Percentiles rank a stretch among this genome's conserved stretches.
Evolutionary conservation across 2,888 invertebrate species (phyloP).

Genomic region (Hydraecia micacea): DNA sequence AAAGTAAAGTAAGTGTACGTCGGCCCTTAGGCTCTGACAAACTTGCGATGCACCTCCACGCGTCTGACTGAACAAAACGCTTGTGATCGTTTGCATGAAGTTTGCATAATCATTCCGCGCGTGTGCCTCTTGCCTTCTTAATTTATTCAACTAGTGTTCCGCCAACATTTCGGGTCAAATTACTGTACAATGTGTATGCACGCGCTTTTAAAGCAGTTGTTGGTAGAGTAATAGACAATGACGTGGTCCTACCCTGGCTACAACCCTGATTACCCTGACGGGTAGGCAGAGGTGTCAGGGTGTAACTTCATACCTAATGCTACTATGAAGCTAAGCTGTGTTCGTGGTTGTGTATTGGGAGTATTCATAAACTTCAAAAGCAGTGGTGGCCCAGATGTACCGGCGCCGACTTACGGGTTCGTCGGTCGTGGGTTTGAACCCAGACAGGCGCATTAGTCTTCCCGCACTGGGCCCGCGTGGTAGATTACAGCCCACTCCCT

Average conservation of each 20-base stretch:
- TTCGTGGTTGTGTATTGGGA: background rate
- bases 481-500: no score
- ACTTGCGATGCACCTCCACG: background rate
- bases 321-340: background rate
- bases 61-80: background rate
- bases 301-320: background rate
- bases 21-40: background rate
- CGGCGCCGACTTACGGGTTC: no score
- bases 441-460: no score
- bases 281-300: background rate
- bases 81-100: background rate
- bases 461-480: no score
- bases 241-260: background rate
- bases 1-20: background rate
- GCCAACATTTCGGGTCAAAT: constrained; percentile 1
- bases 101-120: constrained; percentile 10
- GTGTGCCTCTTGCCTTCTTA: background rate
- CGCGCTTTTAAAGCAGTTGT: background rate
- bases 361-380: background rate
- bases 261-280: background rate
- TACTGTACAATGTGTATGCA: background rate
- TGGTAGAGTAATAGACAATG: background rate
- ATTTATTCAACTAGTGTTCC: constrained; percentile 8
- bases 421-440: no score
- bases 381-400: no score